Evolutionary conservation across 2,797 vertebrate genomes (phyloP), one percentile per base, ranked within the genome.

Genomic region (Streptopelia turtur): DNA sequence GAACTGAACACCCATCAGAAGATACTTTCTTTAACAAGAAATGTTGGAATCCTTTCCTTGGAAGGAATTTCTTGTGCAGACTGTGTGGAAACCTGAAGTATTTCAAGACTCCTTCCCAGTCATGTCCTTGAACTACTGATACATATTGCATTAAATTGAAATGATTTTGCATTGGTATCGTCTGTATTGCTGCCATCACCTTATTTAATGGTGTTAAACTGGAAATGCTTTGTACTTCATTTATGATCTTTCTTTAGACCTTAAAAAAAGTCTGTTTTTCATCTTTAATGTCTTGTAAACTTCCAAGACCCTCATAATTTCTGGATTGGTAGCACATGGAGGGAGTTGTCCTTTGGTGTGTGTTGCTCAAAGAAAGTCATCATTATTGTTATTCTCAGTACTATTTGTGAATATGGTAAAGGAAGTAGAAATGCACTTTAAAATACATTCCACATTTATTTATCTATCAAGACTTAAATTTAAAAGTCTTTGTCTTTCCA

Each of bases 61-160:
- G 24, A 60, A 39, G 8, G 21, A 72, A 10, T 21, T 22, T 13
- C 24, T 12, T 0, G 0, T 64, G 47, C 5, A 1, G 37, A 20
- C 21, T 21, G 7, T 71, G 22, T 66, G 43, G 35, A 81, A 92
- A 63, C 43, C 27, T 55, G 74, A 66, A 75, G 23, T 83, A 35
- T 52, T 84, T 89, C 37, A 35, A 50, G 57, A 66, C 18, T 59
- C 13, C 2, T 23, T 81, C 23, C 35, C 35, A 45, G 6, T 59
- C 74, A 5, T 0, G 6, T 39, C 24, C 37, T 23, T 66, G 70
- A 75, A 33, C 50, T 76, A 4, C 17, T 53, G 49, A 43, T 27
- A 49, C 6, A 3, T 45, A 30, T 4, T 70, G 25, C 61, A 28
- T 23, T 68, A 49, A 68, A 79, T 22, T 60, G 35, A 80, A 70